phyloP scores from a whole-genome alignment of 2,888 invertebrate species.

The Saturnia pavonia region DNA sequence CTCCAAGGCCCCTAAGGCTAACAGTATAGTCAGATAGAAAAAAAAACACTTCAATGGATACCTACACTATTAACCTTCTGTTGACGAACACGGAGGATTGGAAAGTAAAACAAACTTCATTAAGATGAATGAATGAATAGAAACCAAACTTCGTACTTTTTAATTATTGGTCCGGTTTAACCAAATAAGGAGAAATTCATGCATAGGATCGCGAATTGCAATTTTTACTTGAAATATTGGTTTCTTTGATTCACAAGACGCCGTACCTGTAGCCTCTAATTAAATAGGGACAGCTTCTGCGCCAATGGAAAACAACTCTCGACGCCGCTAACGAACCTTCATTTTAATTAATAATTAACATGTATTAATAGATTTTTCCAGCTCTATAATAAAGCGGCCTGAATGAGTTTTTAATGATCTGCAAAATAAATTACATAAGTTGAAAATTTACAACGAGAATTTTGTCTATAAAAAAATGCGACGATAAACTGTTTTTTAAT shows the following conservation, averaged over 20 bases:
- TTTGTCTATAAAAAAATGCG: background rate
- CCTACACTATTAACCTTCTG: too few species aligned
- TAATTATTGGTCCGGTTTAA: too few species aligned
- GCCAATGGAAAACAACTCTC: conserved; percentile 8
- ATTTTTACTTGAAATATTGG: conserved; percentile 15
- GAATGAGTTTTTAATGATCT: conserved; percentile 23
- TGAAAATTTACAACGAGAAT: background rate
- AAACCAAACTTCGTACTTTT: too few species aligned
- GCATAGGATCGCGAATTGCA: background rate
- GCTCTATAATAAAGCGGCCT: conserved; percentile 3
- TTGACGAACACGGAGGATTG: too few species aligned
- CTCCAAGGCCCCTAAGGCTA: too few species aligned
- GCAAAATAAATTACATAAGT: conserved; percentile 27
- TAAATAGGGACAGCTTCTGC: conserved; percentile 11
- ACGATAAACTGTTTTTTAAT: background rate
- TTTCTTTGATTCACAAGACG: conserved; percentile 46
- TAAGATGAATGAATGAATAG: too few species aligned
- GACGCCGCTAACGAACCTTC: conserved; percentile 10
- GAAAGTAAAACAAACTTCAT: too few species aligned
- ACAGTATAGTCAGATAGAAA: too few species aligned
- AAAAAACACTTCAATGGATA: too few species aligned
- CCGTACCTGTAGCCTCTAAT: conserved; percentile 18
- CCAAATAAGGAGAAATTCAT: too few species aligned
- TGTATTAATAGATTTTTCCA: conserved; percentile 15
- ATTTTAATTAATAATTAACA: conserved; percentile 17